Evolutionary conservation across 1,140 invertebrate species (phyloP).

Genomic region (Drosophila simulans): DNA sequence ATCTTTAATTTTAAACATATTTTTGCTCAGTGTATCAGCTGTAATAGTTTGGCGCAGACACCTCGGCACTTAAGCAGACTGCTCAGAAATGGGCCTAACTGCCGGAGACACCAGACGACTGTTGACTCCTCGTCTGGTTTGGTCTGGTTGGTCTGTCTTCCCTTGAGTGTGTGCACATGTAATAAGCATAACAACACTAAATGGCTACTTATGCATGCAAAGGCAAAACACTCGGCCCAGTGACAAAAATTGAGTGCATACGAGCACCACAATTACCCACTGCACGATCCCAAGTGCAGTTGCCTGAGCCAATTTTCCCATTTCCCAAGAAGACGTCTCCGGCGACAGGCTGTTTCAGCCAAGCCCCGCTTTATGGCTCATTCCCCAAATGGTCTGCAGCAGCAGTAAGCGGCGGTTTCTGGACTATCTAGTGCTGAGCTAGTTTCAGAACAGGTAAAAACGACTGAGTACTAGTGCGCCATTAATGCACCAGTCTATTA

Average conservation of each 20-base stretch:
- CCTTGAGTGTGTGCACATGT: constrained; percentile 52
- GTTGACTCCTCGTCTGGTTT: constrained; percentile 53
- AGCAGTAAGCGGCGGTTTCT: constrained; percentile 36
- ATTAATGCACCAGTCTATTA: not conserved
- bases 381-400: constrained; percentile 75
- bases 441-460: not conserved
- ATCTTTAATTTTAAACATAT: no score
- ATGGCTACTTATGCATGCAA: constrained; percentile 80
- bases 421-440: constrained; percentile 37
- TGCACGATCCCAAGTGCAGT: constrained; percentile 65
- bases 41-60: constrained; percentile 48
- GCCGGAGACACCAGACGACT: constrained; percentile 49
- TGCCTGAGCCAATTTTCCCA: constrained; percentile 65
- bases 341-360: constrained; percentile 26
- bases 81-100: constrained; percentile 66
- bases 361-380: constrained; percentile 71
- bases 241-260: constrained; percentile 76
- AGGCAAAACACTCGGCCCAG: constrained; percentile 52
- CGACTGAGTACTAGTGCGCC: not conserved
- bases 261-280: constrained; percentile 30
- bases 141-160: not conserved
- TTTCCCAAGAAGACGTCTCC: constrained; percentile 30
- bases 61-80: constrained; percentile 65
- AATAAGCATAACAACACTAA: constrained; percentile 81
- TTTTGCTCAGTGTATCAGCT: not conserved